These are phyloP conservation scores for Leucophenga varia DNA, from an alignment of 1,140 invertebrate genomes.

Conservation along the genomic window DNA sequence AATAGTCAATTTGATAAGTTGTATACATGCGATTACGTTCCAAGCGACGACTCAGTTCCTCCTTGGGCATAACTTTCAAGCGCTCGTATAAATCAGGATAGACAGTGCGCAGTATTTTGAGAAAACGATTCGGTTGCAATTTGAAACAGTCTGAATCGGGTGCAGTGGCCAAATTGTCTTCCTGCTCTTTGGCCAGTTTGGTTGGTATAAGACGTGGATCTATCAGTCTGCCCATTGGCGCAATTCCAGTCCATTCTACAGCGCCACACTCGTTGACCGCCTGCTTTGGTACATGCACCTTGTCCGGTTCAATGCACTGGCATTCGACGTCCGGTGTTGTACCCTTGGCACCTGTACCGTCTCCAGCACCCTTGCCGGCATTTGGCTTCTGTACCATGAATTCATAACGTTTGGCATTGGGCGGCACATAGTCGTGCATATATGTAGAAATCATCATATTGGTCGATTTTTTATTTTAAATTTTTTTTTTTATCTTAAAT, in stretches of 20 bases:
- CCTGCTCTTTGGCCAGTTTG: conserved; percentile 30
- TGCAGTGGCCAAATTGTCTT: conserved; percentile 35
- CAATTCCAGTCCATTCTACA: conserved; percentile 50
- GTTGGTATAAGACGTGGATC: conserved; percentile 47
- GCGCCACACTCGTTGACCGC: conserved; percentile 30
- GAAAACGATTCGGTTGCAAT: conserved; percentile 46
- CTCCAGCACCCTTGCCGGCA: conserved; percentile 10
- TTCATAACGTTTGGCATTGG: conserved; percentile 41
- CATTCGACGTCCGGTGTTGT: conserved; percentile 29
- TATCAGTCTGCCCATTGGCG: conserved; percentile 48
- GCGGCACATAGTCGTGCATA: conserved; percentile 46
- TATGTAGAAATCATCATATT: conserved; percentile 47
- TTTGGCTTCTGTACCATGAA: conserved; percentile 29
- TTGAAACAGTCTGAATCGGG: conserved; percentile 38
- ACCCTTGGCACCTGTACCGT: conserved; percentile 7
- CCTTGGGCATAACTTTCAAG: conserved; percentile 56
- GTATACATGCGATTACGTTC: conserved; percentile 59
- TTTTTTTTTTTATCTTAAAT: neutral
- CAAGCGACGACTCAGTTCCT: conserved; percentile 58
- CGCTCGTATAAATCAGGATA: conserved; percentile 61
- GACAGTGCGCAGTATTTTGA: conserved; percentile 44
- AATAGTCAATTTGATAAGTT: conserved; percentile 62
- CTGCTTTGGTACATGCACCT: conserved; percentile 28
- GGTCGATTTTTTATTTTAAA: neutral
- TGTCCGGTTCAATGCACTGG: conserved; percentile 34